Percentiles rank a stretch among this genome's conserved stretches.
These are phyloP conservation scores for Penaeus vannamei DNA, from an alignment of 1,140 invertebrate genomes.

Conservation along the genomic window DNA sequence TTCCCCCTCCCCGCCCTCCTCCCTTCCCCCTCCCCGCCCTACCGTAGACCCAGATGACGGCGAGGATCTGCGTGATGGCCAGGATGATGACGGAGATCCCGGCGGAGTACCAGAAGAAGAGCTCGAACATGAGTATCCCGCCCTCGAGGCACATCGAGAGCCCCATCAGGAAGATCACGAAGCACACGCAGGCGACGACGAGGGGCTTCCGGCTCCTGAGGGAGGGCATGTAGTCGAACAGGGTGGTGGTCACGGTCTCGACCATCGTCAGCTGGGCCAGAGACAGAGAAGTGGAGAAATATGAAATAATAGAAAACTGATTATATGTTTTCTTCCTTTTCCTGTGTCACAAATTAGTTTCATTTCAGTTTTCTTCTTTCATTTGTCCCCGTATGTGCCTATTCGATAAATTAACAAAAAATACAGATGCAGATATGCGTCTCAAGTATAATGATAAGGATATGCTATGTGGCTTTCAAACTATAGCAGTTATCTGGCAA, in stretches of 20 bases:
- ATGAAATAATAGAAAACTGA: no score
- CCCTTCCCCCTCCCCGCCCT: background rate
- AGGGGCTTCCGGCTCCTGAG: constrained; percentile 74
- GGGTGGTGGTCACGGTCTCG: constrained; percentile 86
- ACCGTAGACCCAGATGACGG: constrained; percentile 74
- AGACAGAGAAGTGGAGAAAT: no score
- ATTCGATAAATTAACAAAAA: no score
- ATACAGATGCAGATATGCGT: no score
- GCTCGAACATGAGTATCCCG: constrained; percentile 75
- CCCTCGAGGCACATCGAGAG: constrained; percentile 74
- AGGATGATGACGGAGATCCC: constrained; percentile 73
- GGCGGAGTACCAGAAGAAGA: constrained; percentile 75
- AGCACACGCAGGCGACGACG: constrained; percentile 70
- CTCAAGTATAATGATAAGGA: no score
- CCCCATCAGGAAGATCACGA: constrained; percentile 72
- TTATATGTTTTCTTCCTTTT: no score
- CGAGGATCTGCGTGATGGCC: constrained; percentile 73
- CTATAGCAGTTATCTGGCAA: no score
- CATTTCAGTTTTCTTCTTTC: no score
- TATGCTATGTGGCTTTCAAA: no score
- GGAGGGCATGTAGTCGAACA: constrained; percentile 82
- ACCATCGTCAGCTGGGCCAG: constrained; percentile 80
- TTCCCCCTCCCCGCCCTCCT: background rate
- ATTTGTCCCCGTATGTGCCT: no score
- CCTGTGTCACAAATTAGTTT: no score